A percentile compares a stretch with the other conserved stretches of the same genome.
phyloP scores from a whole-genome alignment of 2,888 invertebrate species.

The Keiferia lycopersicella region DNA sequence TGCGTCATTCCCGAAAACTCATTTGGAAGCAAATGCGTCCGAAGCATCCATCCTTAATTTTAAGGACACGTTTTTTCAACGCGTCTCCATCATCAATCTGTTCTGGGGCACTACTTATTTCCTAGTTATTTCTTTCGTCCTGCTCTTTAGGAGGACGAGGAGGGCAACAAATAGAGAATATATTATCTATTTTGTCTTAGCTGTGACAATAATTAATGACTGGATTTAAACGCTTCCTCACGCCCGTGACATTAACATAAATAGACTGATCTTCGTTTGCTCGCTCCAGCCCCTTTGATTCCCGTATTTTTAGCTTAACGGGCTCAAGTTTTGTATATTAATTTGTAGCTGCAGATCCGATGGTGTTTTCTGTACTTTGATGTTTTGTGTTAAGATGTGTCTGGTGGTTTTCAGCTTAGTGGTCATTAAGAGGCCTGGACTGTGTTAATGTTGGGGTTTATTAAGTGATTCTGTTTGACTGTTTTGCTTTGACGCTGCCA shows the following conservation, averaged over 20 bases:
- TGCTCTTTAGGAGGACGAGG: constrained; percentile 63
- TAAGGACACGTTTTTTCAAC: constrained; percentile 73
- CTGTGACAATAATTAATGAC: constrained; percentile 80
- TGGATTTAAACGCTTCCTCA: constrained; percentile 82
- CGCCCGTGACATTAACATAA: constrained; percentile 81
- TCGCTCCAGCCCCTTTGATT: constrained; percentile 76
- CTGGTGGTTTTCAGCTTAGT: constrained; percentile 73
- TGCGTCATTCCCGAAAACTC: constrained; percentile 69
- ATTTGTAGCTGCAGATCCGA: constrained; percentile 68
- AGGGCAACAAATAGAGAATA: constrained; percentile 76
- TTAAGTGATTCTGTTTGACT: constrained; percentile 47
- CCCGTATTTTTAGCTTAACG: constrained; percentile 75
- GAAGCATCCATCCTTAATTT: constrained; percentile 67
- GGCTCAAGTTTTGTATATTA: constrained; percentile 73
- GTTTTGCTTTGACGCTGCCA: constrained; percentile 29
- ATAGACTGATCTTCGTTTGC: constrained; percentile 77
- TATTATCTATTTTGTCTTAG: constrained; percentile 80
- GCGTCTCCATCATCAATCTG: constrained; percentile 71
- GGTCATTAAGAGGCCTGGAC: constrained; percentile 52
- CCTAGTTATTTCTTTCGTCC: constrained; percentile 74
- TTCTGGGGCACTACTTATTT: constrained; percentile 64
- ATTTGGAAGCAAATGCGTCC: constrained; percentile 63
- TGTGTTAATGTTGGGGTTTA: constrained; percentile 45
- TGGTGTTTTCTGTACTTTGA: constrained; percentile 72
- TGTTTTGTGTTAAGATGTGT: constrained; percentile 70